A percentile compares a stretch with the other conserved stretches of the same genome.
Conservation (phyloP, 2,113 vertebrate species). For the Climacteris rufus region DNA sequence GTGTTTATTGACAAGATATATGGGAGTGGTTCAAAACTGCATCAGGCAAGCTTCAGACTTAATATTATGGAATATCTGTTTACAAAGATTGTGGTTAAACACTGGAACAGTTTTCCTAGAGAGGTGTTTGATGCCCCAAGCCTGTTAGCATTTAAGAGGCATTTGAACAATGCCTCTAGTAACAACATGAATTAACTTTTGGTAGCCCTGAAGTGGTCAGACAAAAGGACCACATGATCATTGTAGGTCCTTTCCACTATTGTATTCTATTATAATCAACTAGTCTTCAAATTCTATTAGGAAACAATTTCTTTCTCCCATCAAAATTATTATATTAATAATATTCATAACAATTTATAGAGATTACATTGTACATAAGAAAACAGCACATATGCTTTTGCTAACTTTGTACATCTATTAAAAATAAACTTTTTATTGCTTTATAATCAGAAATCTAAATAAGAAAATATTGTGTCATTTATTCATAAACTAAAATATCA, state of each 20-base stretch:
- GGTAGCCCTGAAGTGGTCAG: background rate
- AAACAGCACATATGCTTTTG: background rate
- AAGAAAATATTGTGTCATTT: background rate
- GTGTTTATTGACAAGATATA: background rate
- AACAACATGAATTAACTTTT: background rate
- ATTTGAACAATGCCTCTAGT: background rate
- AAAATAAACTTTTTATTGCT: background rate
- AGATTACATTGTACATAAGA: background rate
- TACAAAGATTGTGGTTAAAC: background rate
- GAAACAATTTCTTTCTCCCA: background rate
- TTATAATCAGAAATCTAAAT: background rate
- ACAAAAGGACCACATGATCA: background rate
- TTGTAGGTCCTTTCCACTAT: background rate
- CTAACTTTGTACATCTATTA: background rate
- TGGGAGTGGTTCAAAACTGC: background rate
- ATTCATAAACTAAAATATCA: background rate
- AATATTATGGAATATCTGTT: background rate
- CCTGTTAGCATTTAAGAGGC: background rate
- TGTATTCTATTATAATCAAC: background rate
- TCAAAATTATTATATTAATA: background rate
- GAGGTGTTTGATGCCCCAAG: accelerated
- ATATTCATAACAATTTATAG: background rate
- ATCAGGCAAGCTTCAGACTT: background rate
- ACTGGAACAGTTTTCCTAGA: background rate
- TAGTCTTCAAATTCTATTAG: background rate